Evolutionary conservation across 2,888 invertebrate genomes (phyloP), one percentile per base, ranked within the genome.

Genomic region (Amiota minor): DNA sequence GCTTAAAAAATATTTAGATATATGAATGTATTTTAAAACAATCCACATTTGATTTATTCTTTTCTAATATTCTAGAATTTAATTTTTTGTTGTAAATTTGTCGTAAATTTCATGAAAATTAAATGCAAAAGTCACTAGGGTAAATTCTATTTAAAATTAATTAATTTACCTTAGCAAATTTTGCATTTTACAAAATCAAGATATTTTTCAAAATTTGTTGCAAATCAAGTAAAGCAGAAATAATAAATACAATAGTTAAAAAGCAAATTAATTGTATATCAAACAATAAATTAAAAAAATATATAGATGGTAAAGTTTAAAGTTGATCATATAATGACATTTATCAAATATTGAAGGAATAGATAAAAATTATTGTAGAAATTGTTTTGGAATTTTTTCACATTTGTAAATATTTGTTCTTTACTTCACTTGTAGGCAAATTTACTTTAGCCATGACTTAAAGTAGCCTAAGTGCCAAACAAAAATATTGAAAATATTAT

Each of bases 71-170:
- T 35, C 4, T 35, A 18, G 18, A 9, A 18, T 6, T 20, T 35
- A 59, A 59, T 20, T 16, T 16, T 20, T 20, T n/a, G n/a, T 16
- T 20, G 12, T 16, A 59, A 59, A 11, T 59, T 59, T 64, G 45
- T 64, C 46, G 47, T 47, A 45, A 47, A 69, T 73, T 75, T 56
- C 69, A 64, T 55, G 62, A 23, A 50, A 70, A 65, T 16, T 18
- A 59, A 62, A 70, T 74, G 71, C 70, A 72, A 74, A 74, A 76
- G 61, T 70, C 69, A 68, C 74, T 71, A 67, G 73, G 72, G 73
- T 67, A 70, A 74, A 71, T 72, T 70, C 53, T 47, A 20, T 59
- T 4, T 6, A 4, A 59, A 59, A n/a, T 50, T 3, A 50, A 4
- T 50, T 9, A 50, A 18, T 47, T n/a, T 18, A 47, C 18, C 18